Evolutionary conservation across 2,888 invertebrate genomes (phyloP).

Genomic region (Mythimna loreyi): DNA sequence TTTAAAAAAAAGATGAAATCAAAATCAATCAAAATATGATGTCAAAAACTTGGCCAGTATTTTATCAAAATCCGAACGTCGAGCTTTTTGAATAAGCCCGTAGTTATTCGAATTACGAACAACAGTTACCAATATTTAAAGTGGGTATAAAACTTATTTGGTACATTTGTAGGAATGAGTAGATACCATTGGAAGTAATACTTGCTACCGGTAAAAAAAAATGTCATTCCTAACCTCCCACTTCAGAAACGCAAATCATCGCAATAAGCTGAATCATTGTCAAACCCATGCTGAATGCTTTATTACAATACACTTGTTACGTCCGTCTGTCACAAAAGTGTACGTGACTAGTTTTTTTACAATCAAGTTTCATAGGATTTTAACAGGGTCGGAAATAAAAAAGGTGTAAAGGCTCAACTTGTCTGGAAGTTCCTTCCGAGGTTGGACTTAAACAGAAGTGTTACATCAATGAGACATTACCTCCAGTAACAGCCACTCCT

Average conservation of each 20-base stretch:
- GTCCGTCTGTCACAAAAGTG: no score
- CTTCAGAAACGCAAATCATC: background rate
- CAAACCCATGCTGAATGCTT: background rate
- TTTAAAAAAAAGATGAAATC: background rate
- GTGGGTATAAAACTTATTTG: no score
- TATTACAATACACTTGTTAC: no score
- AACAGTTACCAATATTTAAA: no score
- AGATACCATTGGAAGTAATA: no score
- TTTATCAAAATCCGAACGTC: background rate
- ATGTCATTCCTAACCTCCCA: no score
- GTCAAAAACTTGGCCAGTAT: background rate
- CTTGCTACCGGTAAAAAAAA: no score
- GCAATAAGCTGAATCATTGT: background rate
- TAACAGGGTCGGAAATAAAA: background rate
- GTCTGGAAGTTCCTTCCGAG: background rate
- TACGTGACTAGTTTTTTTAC: no score
- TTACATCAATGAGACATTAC: slow-evolving; percentile 16
- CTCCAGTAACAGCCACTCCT: slow-evolving; percentile 36
- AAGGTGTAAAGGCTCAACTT: background rate
- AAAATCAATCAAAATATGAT: no score
- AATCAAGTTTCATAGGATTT: background rate
- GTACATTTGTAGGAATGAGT: no score
- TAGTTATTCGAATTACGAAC: background rate
- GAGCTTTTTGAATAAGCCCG: background rate
- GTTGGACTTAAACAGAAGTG: slow-evolving; percentile 1